A percentile compares a stretch with the other conserved stretches of the same genome.
These are phyloP conservation scores for Carpatolechia fugitivella DNA, from an alignment of 2,888 invertebrate genomes.

Conservation along the genomic window DNA sequence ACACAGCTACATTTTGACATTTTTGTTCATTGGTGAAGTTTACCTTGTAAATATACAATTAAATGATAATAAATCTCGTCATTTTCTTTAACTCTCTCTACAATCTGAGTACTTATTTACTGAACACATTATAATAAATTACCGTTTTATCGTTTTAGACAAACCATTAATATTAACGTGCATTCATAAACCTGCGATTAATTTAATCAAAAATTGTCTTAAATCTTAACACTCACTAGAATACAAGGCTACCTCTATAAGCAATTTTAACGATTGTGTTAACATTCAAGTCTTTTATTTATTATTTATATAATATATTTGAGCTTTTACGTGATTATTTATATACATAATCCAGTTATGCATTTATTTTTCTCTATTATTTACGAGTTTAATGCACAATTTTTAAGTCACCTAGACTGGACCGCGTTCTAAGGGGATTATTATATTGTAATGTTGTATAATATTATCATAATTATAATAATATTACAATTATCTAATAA, in stretches of 20 bases:
- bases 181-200: constrained; percentile 47
- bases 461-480: background rate
- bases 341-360: constrained; percentile 57
- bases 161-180: constrained; percentile 44
- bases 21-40: too few relatives aligned
- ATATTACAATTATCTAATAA: background rate
- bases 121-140: constrained; percentile 64
- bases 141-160: constrained; percentile 39
- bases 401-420: constrained; percentile 78
- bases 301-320: constrained; percentile 64
- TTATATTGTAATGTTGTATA: constrained; percentile 4
- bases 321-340: constrained; percentile 71
- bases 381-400: constrained; percentile 71
- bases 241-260: constrained; percentile 63
- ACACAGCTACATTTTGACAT: constrained; percentile 5
- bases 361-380: constrained; percentile 55
- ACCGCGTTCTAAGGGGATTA: constrained; percentile 71
- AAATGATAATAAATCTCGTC: constrained; percentile 13
- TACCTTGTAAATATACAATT: too few relatives aligned
- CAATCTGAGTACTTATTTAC: constrained; percentile 37
- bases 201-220: constrained; percentile 29
- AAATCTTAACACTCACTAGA: constrained; percentile 55
- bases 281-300: constrained; percentile 69
- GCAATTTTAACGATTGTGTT: constrained; percentile 59
- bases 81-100: constrained; percentile 6